phyloP scores from a whole-genome alignment of 1,140 invertebrate genomes.

The Anagrus nilaparvatae region DNA sequence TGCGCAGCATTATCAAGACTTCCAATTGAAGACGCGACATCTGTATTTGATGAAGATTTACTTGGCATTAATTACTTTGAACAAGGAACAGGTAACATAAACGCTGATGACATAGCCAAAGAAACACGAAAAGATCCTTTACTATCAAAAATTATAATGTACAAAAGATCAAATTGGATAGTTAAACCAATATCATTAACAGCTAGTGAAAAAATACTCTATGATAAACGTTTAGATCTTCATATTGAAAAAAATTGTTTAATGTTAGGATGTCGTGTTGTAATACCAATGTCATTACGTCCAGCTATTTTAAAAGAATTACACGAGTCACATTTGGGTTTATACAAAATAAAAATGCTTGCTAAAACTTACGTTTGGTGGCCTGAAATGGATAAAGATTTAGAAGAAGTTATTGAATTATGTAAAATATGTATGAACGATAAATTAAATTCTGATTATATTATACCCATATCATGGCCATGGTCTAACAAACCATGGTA shows the following conservation, averaged over 20 bases:
- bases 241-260: slow-evolving; percentile 1
- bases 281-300: background rate
- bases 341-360: slow-evolving; percentile 8
- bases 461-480: too few relatives aligned
- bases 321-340: background rate
- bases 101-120: background rate
- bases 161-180: slow-evolving; percentile 1
- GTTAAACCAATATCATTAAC: too few relatives aligned
- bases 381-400: background rate
- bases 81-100: background rate
- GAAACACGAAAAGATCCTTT: background rate
- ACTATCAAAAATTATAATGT: slow-evolving; percentile 1
- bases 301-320: background rate
- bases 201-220: background rate
- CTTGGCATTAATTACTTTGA: background rate
- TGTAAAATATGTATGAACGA: slow-evolving; percentile 4
- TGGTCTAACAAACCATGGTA: slow-evolving; percentile 32
- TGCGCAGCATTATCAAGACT: slow-evolving; percentile 3
- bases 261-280: background rate
- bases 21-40: background rate
- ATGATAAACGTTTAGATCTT: background rate
- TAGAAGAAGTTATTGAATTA: background rate
- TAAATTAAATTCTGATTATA: too few relatives aligned
- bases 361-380: slow-evolving; percentile 4
- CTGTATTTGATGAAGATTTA: background rate